A percentile compares a stretch with the other conserved stretches of the same genome.
phyloP scores from a whole-genome alignment of 2,113 vertebrate species.

The Crotalus tigris region DNA sequence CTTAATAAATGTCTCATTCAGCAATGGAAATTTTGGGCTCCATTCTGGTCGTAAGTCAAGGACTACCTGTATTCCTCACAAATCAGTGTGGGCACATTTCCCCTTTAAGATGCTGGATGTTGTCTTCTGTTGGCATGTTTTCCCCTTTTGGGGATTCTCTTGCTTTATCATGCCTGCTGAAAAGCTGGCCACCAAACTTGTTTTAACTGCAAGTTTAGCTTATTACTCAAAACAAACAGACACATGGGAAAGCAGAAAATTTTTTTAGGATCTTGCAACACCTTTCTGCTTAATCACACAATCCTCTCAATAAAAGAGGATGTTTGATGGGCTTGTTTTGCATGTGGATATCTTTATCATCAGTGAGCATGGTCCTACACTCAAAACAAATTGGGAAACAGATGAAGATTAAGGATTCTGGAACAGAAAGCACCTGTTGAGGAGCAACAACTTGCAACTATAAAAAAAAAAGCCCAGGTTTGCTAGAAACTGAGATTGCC shows the following conservation, averaged over 20 bases:
- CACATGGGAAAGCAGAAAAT: neutral
- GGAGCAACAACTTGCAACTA: neutral
- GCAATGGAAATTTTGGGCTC: neutral
- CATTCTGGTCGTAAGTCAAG: neutral
- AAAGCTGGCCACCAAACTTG: neutral
- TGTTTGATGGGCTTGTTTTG: neutral
- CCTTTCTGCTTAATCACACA: neutral
- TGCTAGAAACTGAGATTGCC: neutral
- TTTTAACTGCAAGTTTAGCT: neutral
- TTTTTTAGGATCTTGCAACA: neutral
- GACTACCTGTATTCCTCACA: neutral
- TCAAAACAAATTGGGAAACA: neutral
- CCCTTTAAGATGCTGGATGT: neutral
- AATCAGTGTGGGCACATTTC: neutral
- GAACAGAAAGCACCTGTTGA: neutral
- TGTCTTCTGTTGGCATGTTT: neutral
- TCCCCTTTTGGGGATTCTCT: neutral
- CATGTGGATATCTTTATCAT: neutral
- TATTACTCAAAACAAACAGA: neutral
- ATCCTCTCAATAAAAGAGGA: neutral
- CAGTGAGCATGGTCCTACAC: neutral
- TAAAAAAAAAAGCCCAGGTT: neutral
- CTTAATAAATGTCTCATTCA: neutral
- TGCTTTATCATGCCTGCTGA: neutral
- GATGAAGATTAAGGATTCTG: neutral